Evolutionary conservation across 2,797 vertebrate species (phyloP).

Genomic region (Pantherophis vulpinus): DNA sequence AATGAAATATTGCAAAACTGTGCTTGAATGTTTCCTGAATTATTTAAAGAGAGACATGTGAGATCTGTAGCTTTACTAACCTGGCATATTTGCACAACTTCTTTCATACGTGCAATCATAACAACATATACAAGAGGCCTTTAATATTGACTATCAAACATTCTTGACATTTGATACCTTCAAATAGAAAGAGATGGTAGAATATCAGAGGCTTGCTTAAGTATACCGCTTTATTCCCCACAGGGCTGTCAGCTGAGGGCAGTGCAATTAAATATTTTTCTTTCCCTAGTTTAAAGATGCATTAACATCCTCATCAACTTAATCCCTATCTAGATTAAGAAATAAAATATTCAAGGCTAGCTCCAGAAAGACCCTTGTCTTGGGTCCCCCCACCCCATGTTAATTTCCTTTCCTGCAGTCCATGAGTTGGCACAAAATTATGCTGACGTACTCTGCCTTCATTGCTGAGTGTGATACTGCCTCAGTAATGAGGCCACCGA

Average conservation of each 20-base stretch:
- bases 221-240: background rate
- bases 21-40: background rate
- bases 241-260: background rate
- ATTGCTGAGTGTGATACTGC: background rate
- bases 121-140: background rate
- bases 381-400: background rate
- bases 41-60: background rate
- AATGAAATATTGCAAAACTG: background rate
- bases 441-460: background rate
- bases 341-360: background rate
- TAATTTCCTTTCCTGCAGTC: background rate
- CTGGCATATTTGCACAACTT: background rate
- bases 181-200: background rate
- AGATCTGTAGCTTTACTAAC: background rate
- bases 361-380: background rate
- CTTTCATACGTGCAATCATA: background rate
- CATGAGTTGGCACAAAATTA: background rate
- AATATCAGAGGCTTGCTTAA: background rate
- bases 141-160: background rate
- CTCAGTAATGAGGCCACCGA: background rate
- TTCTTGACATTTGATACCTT: background rate
- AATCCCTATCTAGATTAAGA: background rate
- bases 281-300: background rate
- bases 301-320: background rate
- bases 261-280: background rate